Evolutionary conservation across 2,888 invertebrate species (phyloP).

Genomic region (Heliconius aoede): DNA sequence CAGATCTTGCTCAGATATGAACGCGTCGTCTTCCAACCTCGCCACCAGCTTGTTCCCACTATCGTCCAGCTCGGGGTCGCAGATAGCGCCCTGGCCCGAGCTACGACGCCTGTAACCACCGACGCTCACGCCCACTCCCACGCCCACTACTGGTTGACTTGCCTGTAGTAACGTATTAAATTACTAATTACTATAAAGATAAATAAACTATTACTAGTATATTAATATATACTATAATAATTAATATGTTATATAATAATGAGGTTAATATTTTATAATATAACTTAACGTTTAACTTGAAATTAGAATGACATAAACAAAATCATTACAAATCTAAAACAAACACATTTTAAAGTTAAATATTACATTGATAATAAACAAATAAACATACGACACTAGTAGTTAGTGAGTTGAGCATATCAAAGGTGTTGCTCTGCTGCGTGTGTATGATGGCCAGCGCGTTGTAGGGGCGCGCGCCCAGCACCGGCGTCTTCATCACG

Average conservation of each 20-base stretch:
- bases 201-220: too few species aligned
- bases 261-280: too few species aligned
- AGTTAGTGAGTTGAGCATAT: conserved; percentile 81
- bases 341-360: not conserved
- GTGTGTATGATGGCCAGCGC: conserved; percentile 82
- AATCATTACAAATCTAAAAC: not conserved
- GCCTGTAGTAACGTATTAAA: conserved; percentile 60
- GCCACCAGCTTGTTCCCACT: conserved; percentile 81
- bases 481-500: conserved; percentile 75
- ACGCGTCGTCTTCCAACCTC: conserved; percentile 79
- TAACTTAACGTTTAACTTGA: too few species aligned
- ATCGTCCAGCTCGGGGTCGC: conserved; percentile 79
- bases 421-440: conserved; percentile 81
- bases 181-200: too few species aligned
- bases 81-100: conserved; percentile 73
- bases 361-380: not conserved
- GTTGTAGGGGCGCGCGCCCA: conserved; percentile 76
- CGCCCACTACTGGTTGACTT: conserved; percentile 73
- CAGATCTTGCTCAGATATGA: conserved; percentile 81
- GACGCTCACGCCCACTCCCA: conserved; percentile 63
- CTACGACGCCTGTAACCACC: conserved; percentile 75
- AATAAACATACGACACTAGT: conserved; percentile 76
- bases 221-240: too few species aligned
- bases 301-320: too few species aligned
- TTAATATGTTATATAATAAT: too few species aligned